A percentile compares a stretch with the other conserved stretches of the same genome.
phyloP scores from a whole-genome alignment of 2,797 vertebrate genomes.

The Anisognathus igniventris region DNA sequence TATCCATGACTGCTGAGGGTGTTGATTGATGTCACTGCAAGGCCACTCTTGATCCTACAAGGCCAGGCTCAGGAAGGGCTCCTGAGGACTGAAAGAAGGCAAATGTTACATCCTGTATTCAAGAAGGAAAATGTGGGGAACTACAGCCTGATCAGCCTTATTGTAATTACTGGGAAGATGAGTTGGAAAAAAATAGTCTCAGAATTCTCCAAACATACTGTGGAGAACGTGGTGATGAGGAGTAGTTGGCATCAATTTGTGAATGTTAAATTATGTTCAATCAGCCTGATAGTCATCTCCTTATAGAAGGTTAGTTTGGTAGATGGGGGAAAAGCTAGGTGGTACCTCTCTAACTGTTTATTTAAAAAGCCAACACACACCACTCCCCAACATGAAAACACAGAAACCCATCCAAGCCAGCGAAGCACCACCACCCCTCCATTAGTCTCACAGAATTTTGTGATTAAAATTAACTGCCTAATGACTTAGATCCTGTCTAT shows the following conservation, averaged over 20 bases:
- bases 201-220: not conserved
- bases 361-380: not conserved
- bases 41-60: not conserved
- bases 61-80: not conserved
- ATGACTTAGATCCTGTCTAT: not conserved
- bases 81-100: not conserved
- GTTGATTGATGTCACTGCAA: not conserved
- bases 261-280: not conserved
- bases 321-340: not conserved
- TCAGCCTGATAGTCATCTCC: not conserved
- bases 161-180: not conserved
- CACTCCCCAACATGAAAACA: not conserved
- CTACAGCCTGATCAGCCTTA: not conserved
- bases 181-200: not conserved
- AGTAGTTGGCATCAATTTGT: not conserved
- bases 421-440: not conserved
- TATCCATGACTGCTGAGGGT: not conserved
- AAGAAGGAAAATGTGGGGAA: not conserved
- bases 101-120: not conserved
- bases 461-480: not conserved
- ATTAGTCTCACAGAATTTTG: not conserved
- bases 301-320: not conserved
- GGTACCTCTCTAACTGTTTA: not conserved
- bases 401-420: not conserved
- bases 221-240: not conserved